Evolutionary conservation across 1,140 invertebrate genomes (phyloP).

Genomic region (Phocides pigmalion): DNA sequence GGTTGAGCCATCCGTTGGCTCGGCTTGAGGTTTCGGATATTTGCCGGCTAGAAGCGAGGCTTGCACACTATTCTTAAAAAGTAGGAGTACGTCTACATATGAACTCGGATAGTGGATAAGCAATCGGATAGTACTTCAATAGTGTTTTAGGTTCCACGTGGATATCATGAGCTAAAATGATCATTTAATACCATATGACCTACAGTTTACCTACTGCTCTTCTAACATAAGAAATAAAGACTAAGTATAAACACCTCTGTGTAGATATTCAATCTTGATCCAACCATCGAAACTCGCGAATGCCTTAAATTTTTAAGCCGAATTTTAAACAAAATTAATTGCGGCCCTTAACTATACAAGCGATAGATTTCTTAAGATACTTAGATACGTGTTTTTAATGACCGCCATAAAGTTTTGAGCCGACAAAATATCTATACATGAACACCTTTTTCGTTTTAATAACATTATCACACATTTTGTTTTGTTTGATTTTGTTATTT

Average conservation of each 20-base stretch:
- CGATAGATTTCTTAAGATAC: constrained; percentile 65
- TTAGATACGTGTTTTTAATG: constrained; percentile 68
- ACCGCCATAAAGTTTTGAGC: constrained; percentile 52
- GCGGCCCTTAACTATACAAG: constrained; percentile 54
- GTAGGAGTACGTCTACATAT: too few species aligned
- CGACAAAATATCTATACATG: constrained; percentile 60
- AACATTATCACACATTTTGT: constrained; percentile 57
- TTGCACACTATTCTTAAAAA: too few species aligned
- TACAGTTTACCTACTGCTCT: too few species aligned
- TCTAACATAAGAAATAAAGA: too few species aligned
- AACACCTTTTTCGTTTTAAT: constrained; percentile 62
- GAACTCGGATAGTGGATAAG: too few species aligned
- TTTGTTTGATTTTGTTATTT: neutral
- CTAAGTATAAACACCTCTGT: constrained; percentile 43
- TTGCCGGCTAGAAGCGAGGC: too few species aligned
- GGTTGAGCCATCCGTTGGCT: too few species aligned
- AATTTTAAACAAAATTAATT: constrained; percentile 69
- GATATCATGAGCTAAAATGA: too few species aligned
- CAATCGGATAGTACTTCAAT: too few species aligned
- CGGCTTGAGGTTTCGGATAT: too few species aligned
- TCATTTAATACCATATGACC: too few species aligned
- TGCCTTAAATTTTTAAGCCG: constrained; percentile 59
- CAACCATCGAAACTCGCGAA: constrained; percentile 49
- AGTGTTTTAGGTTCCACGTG: too few species aligned
- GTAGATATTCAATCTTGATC: constrained; percentile 30